These are phyloP conservation scores for Apamea sordens DNA, from an alignment of 2,888 invertebrate species.

Conservation along the genomic window DNA sequence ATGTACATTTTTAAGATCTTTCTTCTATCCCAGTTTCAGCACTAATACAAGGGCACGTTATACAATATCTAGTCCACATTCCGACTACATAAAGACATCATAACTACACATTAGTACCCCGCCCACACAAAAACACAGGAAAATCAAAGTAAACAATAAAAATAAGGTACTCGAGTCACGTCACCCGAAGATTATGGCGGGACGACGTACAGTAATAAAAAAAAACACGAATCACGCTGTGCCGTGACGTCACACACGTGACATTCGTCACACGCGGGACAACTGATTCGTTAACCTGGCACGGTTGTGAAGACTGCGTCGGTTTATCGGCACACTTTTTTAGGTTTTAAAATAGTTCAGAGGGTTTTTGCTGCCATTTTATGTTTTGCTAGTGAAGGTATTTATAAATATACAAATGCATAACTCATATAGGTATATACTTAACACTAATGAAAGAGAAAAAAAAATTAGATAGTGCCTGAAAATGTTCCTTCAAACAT, in stretches of 20 bases:
- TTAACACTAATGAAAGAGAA: background rate
- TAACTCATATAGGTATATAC: background rate
- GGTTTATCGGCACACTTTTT: background rate
- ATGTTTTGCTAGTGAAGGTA: background rate
- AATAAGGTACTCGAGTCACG: constrained; percentile 65
- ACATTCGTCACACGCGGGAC: constrained; percentile 51
- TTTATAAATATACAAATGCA: background rate
- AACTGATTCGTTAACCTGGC: constrained; percentile 38
- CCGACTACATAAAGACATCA: constrained; percentile 20
- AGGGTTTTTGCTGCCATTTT: background rate
- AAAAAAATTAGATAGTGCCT: background rate
- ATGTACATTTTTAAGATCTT: background rate
- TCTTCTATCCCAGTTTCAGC: no score
- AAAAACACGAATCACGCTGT: constrained; percentile 60
- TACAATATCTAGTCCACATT: background rate
- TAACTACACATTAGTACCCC: constrained; percentile 20
- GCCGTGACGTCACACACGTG: constrained; percentile 52
- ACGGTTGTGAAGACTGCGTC: constrained; percentile 5
- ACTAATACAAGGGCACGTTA: background rate
- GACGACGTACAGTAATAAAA: constrained; percentile 58
- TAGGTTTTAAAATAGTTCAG: background rate
- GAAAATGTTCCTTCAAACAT: background rate
- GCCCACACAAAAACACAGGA: constrained; percentile 21
- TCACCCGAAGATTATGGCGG: constrained; percentile 63
- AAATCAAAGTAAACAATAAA: constrained; percentile 67